Evolutionary conservation across 2,797 vertebrate species (phyloP).

Genomic region (Gephyroberyx darwinii): DNA sequence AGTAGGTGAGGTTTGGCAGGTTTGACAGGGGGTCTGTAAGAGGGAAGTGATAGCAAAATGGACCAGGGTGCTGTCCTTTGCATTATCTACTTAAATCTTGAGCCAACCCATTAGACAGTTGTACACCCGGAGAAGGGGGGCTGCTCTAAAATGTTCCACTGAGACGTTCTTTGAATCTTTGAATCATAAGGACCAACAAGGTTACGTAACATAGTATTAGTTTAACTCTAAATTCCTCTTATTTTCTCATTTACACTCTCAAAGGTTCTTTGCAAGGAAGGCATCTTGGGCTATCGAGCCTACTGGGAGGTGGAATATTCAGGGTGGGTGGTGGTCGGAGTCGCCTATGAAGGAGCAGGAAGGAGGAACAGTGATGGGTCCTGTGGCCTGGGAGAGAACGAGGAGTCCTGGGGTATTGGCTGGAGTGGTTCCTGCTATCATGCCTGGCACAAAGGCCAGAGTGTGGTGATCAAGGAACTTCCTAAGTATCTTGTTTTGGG

Average conservation of each 20-base stretch:
- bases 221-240: slow-evolving; percentile 11
- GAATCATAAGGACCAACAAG: no score
- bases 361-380: slow-evolving; percentile 66
- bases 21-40: no score
- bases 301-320: slow-evolving; percentile 76
- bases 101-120: slow-evolving; percentile 19
- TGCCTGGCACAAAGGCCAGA: slow-evolving; percentile 65
- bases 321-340: slow-evolving; percentile 72
- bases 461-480: slow-evolving; percentile 36
- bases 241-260: slow-evolving; percentile 11
- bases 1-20: not conserved
- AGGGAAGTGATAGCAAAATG: slow-evolving; percentile 27
- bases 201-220: not conserved
- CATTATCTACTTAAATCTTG: slow-evolving; percentile 46
- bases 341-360: slow-evolving; percentile 59
- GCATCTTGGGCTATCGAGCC: slow-evolving; percentile 66
- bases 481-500: slow-evolving; percentile 60
- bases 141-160: not conserved
- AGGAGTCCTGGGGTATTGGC: slow-evolving; percentile 77
- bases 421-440: slow-evolving; percentile 74
- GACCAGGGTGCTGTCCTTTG: slow-evolving; percentile 9
- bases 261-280: slow-evolving; percentile 77
- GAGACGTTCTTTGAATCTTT: not conserved
- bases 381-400: slow-evolving; percentile 77
- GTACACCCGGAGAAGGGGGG: slow-evolving; percentile 4